These are phyloP conservation scores for Epicampocera succincta DNA, from an alignment of 2,888 invertebrate species.

Conservation along the genomic window DNA sequence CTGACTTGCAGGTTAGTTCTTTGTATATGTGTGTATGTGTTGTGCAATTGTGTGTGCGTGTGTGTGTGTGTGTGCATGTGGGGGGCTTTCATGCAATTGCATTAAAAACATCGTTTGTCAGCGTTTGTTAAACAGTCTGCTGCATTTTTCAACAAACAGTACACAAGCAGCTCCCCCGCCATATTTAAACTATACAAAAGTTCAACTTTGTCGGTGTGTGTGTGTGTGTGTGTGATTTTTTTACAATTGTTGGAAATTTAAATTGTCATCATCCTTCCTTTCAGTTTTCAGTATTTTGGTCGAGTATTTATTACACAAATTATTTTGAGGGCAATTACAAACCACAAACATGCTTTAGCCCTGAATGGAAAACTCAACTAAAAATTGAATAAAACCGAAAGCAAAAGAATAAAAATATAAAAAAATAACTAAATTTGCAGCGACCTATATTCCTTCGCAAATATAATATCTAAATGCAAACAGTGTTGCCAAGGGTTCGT, in stretches of 20 bases:
- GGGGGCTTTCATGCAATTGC: too few relatives aligned
- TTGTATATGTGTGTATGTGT: too few relatives aligned
- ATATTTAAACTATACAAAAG: conserved; percentile 45
- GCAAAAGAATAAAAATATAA: conserved; percentile 1
- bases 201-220: background rate
- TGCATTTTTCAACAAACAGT: conserved; percentile 11
- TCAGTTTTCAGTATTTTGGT: conserved; percentile 50
- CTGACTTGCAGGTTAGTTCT: conserved; percentile 25
- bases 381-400: conserved; percentile 34
- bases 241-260: conserved; percentile 48
- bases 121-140: conserved; percentile 29
- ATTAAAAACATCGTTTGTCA: conserved; percentile 27
- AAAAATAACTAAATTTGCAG: conserved; percentile 47
- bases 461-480: conserved; percentile 21
- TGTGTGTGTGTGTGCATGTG: too few relatives aligned
- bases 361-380: conserved; percentile 54
- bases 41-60: too few relatives aligned
- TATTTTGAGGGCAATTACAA: conserved; percentile 68
- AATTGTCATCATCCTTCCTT: conserved; percentile 65
- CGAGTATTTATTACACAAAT: conserved; percentile 66
- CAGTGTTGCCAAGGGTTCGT: conserved; percentile 17
- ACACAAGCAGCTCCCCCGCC: conserved; percentile 16
- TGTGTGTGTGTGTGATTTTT: background rate
- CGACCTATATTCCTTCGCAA: conserved; percentile 63
- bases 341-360: conserved; percentile 65